Base-by-base conservation (phyloP, 2,888 invertebrate species). In the Trachelus troglodyta region DNA sequence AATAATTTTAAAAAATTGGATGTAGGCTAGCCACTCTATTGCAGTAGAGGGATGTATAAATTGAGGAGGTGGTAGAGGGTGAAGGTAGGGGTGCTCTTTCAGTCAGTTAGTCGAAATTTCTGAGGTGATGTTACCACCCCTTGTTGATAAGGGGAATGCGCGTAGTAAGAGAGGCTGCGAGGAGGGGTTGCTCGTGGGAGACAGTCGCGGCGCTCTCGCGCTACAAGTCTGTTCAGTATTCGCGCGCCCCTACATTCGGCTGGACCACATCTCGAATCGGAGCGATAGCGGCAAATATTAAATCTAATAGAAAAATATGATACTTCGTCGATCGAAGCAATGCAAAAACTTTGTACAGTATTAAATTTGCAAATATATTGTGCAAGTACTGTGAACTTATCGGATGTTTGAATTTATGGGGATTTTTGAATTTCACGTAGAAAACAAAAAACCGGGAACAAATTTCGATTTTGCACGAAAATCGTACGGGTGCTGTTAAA, bases 181-280 rank as follows among this genome's bases (percentile, higher is more conserved):
- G 84, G 85, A 85, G 85, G 86, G 87, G 85, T 79, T 86, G 85
- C 76, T 79, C 80, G 80, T 23, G 79, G 77, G 69, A 81, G 86
- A 81, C 83, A 82, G 85, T 85, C 83, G 85, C 85, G 85, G 85
- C 86, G 87, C 86, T 84, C 84, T 85, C 85, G 84, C 81, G 78
- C 82, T 84, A 82, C 84, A 85, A 87, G 86, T 88, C 86, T 81
- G 85, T 87, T 89, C 89, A 90, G 90, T 90, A 84, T 87, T 85
- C 88, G 88, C 89, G 90, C 90, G 89, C 83, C 85, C 82, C 87
- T 86, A 88, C 86, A 85, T 84, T 85, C 85, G 88, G 85, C 80
- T 85, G 87, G 88, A 87, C 80, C 79, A 79, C 76, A 37, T 77
- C 56, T 56, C 77, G 80, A 71, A 34, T 71, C 71, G 71, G 15